A percentile compares a stretch with the other conserved stretches of the same genome.
phyloP scores from a whole-genome alignment of 2,797 vertebrate species.

The Sardinella longiceps region DNA sequence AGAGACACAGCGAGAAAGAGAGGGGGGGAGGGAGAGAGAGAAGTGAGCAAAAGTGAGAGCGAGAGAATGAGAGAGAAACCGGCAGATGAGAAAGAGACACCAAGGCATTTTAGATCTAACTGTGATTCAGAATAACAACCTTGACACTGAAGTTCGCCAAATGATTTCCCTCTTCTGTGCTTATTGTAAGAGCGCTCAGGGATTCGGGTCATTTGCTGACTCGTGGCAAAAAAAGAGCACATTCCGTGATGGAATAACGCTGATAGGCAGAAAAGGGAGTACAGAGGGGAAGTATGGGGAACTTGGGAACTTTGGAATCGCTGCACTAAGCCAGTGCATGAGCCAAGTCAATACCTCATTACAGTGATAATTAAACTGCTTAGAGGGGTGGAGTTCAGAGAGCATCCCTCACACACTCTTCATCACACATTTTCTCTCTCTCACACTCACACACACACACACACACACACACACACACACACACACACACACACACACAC shows the following conservation, averaged over 20 bases:
- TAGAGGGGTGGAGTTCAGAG: background rate
- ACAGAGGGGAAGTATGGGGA: background rate
- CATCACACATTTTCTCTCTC: background rate
- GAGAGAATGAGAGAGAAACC: slow-evolving; percentile 15
- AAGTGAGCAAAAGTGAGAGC: slow-evolving; percentile 22
- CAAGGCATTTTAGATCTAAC: background rate
- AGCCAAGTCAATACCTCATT: background rate
- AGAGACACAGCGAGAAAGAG: background rate
- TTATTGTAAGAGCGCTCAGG: background rate
- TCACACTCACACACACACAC: background rate
- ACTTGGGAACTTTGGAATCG: background rate
- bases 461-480: too few species aligned
- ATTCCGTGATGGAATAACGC: background rate
- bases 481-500: too few species aligned
- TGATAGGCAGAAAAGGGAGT: background rate
- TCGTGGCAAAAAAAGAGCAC: background rate
- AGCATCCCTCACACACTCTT: background rate
- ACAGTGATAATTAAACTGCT: background rate
- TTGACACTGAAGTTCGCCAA: background rate
- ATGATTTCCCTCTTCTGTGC: background rate
- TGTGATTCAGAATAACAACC: background rate
- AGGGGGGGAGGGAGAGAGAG: background rate
- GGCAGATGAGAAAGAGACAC: background rate
- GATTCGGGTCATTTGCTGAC: background rate
- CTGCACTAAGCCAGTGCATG: background rate